These are phyloP conservation scores for Indicator maculatus DNA, from an alignment of 2,113 vertebrate genomes.

Conservation along the genomic window DNA sequence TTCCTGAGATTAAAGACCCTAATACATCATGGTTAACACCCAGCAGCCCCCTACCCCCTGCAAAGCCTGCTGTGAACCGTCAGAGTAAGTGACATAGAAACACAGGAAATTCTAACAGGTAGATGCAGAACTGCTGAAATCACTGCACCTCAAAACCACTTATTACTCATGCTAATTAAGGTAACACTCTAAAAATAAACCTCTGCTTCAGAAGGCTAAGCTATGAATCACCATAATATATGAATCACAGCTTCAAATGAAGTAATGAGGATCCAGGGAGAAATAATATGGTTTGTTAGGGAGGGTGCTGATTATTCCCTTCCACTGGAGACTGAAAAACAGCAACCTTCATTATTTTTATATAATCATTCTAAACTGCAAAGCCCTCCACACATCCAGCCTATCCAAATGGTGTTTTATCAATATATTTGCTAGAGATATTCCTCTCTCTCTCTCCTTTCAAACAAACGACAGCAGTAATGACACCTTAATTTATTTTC, in stretches of 20 bases:
- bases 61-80: neutral
- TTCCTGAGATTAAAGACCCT: neutral
- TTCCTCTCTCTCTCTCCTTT: neutral
- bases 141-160: constrained; percentile 42
- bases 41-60: neutral
- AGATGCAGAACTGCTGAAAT: constrained; percentile 22
- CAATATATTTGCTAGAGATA: constrained; percentile 17
- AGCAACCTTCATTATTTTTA: constrained; percentile 53
- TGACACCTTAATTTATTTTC: constrained; percentile 33
- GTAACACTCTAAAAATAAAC: constrained; percentile 52
- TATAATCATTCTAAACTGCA: constrained; percentile 54
- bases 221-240: constrained; percentile 59
- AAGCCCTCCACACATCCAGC: constrained; percentile 17
- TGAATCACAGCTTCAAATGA: constrained; percentile 47
- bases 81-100: constrained; percentile 8
- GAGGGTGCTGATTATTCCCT: constrained; percentile 52
- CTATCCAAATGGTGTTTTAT: constrained; percentile 50
- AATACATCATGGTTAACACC: neutral
- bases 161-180: constrained; percentile 52
- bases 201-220: neutral
- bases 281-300: constrained; percentile 55
- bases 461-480: neutral
- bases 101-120: neutral
- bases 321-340: constrained; percentile 51
- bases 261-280: constrained; percentile 38